Evolutionary conservation across 2,888 invertebrate species (phyloP).

Genomic region (Halocaridina rubra): DNA sequence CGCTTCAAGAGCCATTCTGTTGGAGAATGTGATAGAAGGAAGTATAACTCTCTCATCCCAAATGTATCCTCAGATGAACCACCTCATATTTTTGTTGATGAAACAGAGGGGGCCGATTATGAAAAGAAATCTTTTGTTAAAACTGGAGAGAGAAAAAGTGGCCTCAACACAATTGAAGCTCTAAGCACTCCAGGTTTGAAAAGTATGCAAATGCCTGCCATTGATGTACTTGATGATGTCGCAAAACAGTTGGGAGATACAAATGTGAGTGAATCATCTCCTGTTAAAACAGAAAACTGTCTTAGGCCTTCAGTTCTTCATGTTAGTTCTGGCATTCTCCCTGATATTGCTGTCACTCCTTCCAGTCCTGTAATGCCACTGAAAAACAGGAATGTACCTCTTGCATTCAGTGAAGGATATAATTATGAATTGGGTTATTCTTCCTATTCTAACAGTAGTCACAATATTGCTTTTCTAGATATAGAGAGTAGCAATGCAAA

Average conservation of each 20-base stretch:
- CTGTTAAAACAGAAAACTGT: neutral
- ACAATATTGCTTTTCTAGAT: neutral
- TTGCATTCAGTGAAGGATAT: neutral
- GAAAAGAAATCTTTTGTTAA: neutral
- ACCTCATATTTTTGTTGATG: neutral
- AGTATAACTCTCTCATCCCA: too few relatives aligned
- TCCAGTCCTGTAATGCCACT: constrained; percentile 65
- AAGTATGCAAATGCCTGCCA: too few relatives aligned
- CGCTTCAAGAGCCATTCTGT: constrained; percentile 5
- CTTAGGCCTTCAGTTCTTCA: neutral
- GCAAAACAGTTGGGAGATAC: neutral
- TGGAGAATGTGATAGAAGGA: neutral
- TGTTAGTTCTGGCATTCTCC: constrained; percentile 2
- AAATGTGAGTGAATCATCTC: neutral
- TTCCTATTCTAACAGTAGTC: neutral
- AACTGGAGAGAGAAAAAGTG: neutral
- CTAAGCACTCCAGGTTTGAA: too few relatives aligned
- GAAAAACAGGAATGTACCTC: neutral
- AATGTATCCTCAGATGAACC: neutral
- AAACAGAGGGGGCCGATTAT: neutral
- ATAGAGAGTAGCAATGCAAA: neutral
- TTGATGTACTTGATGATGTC: neutral
- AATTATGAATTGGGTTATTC: neutral
- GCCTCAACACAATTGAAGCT: neutral
- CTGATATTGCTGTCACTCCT: constrained; percentile 68